These are phyloP conservation scores for Tricholaema leucomelas DNA, from an alignment of 2,113 vertebrate species.

Conservation along the genomic window DNA sequence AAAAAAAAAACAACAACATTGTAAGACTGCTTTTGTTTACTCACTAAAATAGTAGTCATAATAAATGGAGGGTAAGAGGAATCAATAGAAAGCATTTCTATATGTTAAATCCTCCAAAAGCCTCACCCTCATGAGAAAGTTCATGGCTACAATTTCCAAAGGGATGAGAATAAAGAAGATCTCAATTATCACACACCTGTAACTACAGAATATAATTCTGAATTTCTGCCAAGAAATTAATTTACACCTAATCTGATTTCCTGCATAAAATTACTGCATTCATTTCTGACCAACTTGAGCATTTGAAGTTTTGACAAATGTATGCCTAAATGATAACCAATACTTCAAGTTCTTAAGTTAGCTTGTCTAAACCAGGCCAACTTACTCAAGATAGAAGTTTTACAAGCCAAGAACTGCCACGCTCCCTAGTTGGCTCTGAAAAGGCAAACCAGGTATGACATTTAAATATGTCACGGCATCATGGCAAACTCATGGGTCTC, in stretches of 20 bases:
- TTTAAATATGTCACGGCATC: not conserved
- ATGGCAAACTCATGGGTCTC: not conserved
- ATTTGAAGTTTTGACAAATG: not conserved
- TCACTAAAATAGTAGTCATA: not conserved
- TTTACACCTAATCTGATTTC: not conserved
- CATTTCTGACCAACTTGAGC: not conserved
- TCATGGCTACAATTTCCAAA: not conserved
- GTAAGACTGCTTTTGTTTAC: not conserved
- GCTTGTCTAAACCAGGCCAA: not conserved
- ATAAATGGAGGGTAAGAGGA: accelerated
- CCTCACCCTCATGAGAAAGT: not conserved
- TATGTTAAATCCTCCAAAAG: not conserved
- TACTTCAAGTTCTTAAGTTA: not conserved
- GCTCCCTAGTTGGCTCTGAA: not conserved
- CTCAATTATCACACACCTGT: not conserved
- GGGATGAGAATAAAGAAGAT: not conserved
- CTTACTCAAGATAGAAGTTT: not conserved
- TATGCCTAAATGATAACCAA: not conserved
- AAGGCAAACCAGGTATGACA: not conserved
- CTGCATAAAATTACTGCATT: not conserved
- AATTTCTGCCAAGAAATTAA: not conserved
- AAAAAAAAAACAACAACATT: no score
- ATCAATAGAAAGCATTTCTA: not conserved
- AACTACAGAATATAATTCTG: not conserved
- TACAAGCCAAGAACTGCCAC: not conserved